Base-by-base conservation (phyloP, 2,113 vertebrate species). In the Lepus timidus region DNA sequence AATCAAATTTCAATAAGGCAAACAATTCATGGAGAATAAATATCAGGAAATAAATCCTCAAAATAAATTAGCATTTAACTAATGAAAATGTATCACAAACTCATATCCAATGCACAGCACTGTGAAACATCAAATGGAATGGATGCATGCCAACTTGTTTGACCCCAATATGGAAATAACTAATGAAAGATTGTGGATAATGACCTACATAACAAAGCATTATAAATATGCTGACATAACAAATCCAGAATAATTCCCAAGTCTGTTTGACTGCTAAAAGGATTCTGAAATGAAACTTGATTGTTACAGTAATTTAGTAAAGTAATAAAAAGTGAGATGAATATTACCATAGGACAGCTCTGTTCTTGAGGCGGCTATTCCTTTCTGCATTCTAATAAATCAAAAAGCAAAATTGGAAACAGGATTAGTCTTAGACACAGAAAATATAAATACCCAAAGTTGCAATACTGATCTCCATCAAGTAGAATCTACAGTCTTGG, bases 1-100 rank as follows among this genome's bases (percentile, higher is more conserved):
- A 96, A 97, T 97, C 81, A 97, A 83, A 96, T 97, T 88, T 96
- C 52, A 96, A 52, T 92, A 95, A 44, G 79, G 31, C n/a, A 96
- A 97, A 39, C 0, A 90, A 95, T 90, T 95, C 51, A 91, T 85
- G 74, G 52, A 96, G 6, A 93, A 33, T 55, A 95, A 98, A 91
- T 6, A 94, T 1, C 27, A 23, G 13, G 96, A 91, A 94, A 91
- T 64, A 95, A 95, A 67, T 95, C 82, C 29, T 19, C n/a, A 92
- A 85, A 81, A 82, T 85, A 85, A 97, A 94, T 74, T 70, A 94
- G 44, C n/a, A 76, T 39, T 52, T 78, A 90, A 17, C 62, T 14
- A 55, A 74, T 51, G 51, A 92, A 96, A 96, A 95, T 36, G 29
- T 10, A 9, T 62, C 51, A 52, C 9, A 61, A 39, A 85, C 55